Base-by-base conservation (phyloP, 2,113 vertebrate genomes). In the Thermophis baileyi region DNA sequence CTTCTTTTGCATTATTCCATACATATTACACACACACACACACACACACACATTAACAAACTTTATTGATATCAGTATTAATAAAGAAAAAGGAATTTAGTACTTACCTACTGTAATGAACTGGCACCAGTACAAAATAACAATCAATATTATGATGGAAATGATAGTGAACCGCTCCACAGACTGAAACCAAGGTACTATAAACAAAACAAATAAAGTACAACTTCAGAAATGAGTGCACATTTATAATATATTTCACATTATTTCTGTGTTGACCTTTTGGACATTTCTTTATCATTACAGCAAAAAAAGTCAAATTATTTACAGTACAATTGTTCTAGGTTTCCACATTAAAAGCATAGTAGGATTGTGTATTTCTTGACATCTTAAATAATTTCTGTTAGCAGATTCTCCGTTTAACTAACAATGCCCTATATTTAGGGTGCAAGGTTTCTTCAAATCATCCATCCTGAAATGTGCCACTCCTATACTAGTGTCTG, bases 31-130 rank as follows among this genome's bases (percentile, higher is more conserved):
- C 9, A 30, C 8, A 60, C 57, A 30, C 10, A 30, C 27, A 63
- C 10, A 30, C 27, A 63, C 3, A 63, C 60, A 63, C 11, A 69
- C 4, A 63, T 1, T 27, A 60, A 60, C 24, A 60, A 27, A 60
- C 55, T 27, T 60, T 57, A 57, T 10, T 60, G 7, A n/a, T 69
- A n/a, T n/a, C 25, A 93, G 0, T 46, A 93, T 91, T 40, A 40
- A 69, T 91, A 93, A 91, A 94, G 89, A 95, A 95, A 87, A 49
- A 63, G 47, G 8, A 92, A 95, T 63, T 47, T 63, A 46, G 91
- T 96, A 98, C 98, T 98, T 97, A 98, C 98, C 97, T 94, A 97
- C 89, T 93, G 96, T n/a, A 94, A 44, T 93, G 18, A 98, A 95
- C 91, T 98, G 97, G 93, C 92, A 93, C 92, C 69, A 97, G 94